phyloP scores from a whole-genome alignment of 2,113 vertebrate species.

The Coptodon bakossiorum region DNA sequence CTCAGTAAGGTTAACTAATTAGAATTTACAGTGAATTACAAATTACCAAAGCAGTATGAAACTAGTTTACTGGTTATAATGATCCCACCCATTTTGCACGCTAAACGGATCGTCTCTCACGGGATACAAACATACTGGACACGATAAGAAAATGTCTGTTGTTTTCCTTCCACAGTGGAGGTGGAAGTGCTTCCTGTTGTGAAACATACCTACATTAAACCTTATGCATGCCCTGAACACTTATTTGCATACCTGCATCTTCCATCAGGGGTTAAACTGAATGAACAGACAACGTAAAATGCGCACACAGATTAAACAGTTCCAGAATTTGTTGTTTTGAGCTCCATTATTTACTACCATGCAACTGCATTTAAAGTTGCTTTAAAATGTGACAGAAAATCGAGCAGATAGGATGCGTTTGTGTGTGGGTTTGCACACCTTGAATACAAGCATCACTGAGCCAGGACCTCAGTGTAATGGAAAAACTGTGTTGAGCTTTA shows the following conservation, averaged over 20 bases:
- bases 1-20: background rate
- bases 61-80: background rate
- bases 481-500: slow-evolving; percentile 4
- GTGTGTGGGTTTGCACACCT: background rate
- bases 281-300: background rate
- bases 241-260: background rate
- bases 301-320: background rate
- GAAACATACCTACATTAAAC: background rate
- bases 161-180: background rate
- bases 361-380: slow-evolving; percentile 1
- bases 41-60: background rate
- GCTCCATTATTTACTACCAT: background rate
- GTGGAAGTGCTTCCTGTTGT: background rate
- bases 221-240: rapidly evolving
- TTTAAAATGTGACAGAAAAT: background rate
- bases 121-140: background rate
- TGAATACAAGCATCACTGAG: background rate
- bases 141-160: background rate
- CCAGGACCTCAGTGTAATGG: background rate
- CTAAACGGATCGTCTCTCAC: background rate
- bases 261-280: rapidly evolving
- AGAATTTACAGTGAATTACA: background rate
- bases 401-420: background rate
- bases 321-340: background rate
- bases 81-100: rapidly evolving